Base-by-base conservation (phyloP, 2,888 invertebrate species). In the Leptinotarsa juncta region DNA sequence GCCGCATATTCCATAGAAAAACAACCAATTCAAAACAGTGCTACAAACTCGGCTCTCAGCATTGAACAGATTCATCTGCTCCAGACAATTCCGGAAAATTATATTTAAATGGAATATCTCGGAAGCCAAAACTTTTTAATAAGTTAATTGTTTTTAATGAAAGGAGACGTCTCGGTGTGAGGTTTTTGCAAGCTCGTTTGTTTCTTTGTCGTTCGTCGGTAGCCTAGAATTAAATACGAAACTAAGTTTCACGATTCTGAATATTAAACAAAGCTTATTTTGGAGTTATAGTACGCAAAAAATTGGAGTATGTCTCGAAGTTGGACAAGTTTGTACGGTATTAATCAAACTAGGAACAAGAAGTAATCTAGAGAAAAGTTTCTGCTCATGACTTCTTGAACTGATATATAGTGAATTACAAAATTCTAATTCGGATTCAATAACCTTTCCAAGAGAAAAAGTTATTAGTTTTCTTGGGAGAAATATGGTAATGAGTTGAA, bases 261-360 rank as follows among this genome's bases (percentile, higher is more conserved):
- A 10, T 53, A 50, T 50, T 42, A 32, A 71, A 71, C 71, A 67
- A 67, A 71, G 71, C 67, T 71, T 67, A 67, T 71, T 71, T 62
- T 57, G 20, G 57, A 71, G 71, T 71, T 67, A 67, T 71, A 71
- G 49, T 71, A 65, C 26, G 49, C 71, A 71, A 71, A 71, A 71
- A 71, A 71, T 55, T 26, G 49, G 48, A 16, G 71, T 42, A 26
- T 55, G 67, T 67, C 42, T 48, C 42, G 49, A 55, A 71, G 53
- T 71, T 71, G 65, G 51, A 20, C 62, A n/a, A 50, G 70, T 49
- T 70, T 70, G n/a, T n/a, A 15, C 32, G 4, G 16, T 42, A 65
- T 42, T 18, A 70, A 65, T 50, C 18, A 62, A 23, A 7, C 15
- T 26, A 23, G 15, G 5, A 60, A 23, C 60, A 20, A 26, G 4